phyloP scores from a whole-genome alignment of 2,113 vertebrate genomes.

The Ciconia maguari region DNA sequence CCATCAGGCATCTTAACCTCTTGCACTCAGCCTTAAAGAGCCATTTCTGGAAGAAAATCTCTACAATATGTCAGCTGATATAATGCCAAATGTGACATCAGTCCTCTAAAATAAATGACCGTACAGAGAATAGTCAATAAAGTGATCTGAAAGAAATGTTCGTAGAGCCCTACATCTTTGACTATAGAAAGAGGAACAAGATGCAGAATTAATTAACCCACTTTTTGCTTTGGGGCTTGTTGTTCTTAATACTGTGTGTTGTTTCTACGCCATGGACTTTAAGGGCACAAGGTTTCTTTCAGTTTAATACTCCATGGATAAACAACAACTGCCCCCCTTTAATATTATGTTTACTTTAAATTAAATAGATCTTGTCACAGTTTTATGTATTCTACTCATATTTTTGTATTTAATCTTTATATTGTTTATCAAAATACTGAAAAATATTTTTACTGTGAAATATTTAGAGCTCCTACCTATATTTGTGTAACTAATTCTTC shows the following conservation, averaged over 20 bases:
- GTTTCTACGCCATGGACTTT: neutral
- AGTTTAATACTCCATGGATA: neutral
- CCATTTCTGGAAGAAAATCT: conserved; percentile 78
- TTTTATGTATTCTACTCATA: neutral
- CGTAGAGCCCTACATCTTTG: conserved; percentile 70
- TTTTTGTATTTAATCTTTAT: neutral
- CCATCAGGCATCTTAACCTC: conserved; percentile 79
- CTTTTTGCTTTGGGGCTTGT: conserved; percentile 49
- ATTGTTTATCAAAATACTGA: neutral
- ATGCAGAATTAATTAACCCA: conserved; percentile 71
- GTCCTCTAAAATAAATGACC: conserved; percentile 83
- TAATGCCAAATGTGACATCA: conserved; percentile 78
- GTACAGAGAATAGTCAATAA: conserved; percentile 84
- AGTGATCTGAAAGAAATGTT: conserved; percentile 83
- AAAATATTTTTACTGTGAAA: neutral
- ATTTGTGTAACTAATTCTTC: neutral
- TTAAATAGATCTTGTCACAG: neutral
- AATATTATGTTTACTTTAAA: neutral
- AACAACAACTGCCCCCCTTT: neutral
- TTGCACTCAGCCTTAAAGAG: conserved; percentile 78
- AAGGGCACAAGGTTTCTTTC: neutral
- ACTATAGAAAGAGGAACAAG: conserved; percentile 48
- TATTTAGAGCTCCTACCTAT: neutral
- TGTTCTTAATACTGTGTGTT: conserved; percentile 16
- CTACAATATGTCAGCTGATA: conserved; percentile 81